A percentile compares a stretch with the other conserved stretches of the same genome.
Evolutionary conservation across 2,888 invertebrate species (phyloP).

Genomic region (Atethmia centrago): DNA sequence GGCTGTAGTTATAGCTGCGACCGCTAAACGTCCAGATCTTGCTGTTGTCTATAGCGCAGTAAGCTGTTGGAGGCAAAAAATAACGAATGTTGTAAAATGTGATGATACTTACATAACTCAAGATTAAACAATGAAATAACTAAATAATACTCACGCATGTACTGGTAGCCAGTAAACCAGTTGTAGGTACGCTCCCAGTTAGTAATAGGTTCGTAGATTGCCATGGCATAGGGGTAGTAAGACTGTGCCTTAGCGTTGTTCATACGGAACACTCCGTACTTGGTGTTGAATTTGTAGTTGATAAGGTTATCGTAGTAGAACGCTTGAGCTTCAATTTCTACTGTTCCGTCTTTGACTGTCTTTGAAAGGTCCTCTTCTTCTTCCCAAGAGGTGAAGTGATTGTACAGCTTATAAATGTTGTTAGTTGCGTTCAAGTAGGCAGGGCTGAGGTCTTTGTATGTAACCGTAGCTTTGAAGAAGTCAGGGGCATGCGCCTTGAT

Average conservation of each 20-base stretch:
- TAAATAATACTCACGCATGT: slow-evolving; percentile 88
- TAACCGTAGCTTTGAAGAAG: slow-evolving; percentile 82
- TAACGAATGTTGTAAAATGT: background rate
- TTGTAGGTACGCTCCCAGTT: slow-evolving; percentile 71
- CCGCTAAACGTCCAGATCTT: slow-evolving; percentile 92
- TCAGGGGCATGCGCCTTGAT: slow-evolving; percentile 89
- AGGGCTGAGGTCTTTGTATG: slow-evolving; percentile 87
- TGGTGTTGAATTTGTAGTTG: slow-evolving; percentile 85
- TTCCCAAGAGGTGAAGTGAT: slow-evolving; percentile 77
- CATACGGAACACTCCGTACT: slow-evolving; percentile 84
- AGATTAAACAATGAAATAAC: background rate
- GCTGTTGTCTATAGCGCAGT: slow-evolving; percentile 91
- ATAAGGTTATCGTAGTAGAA: slow-evolving; percentile 83
- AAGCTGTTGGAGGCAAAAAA: slow-evolving; percentile 79
- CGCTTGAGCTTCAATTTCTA: slow-evolving; percentile 85
- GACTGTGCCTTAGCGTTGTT: slow-evolving; percentile 60
- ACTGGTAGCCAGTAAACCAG: slow-evolving; percentile 81
- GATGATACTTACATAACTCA: background rate
- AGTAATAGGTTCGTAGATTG: slow-evolving; percentile 83
- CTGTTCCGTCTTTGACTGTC: slow-evolving; percentile 80
- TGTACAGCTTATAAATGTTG: slow-evolving; percentile 82
- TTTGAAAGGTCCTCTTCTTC: slow-evolving; percentile 87
- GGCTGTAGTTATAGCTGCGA: slow-evolving; percentile 89
- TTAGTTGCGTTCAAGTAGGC: slow-evolving; percentile 82
- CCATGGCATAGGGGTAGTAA: slow-evolving; percentile 36